These are phyloP conservation scores for Orycteropus afer DNA, from an alignment of 2,113 vertebrate species.

Conservation along the genomic window DNA sequence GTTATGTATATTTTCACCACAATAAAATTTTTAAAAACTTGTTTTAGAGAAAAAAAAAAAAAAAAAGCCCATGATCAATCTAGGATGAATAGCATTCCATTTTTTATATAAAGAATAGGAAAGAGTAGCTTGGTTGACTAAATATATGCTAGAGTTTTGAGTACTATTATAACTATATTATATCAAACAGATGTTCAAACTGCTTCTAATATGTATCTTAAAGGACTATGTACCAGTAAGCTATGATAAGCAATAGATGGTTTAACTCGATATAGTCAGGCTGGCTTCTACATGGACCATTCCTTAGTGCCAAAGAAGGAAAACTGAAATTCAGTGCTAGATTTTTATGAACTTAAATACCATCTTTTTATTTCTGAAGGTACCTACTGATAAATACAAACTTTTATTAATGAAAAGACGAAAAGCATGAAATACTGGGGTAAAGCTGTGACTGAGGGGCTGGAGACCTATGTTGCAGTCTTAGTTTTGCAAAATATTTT, in stretches of 20 bases:
- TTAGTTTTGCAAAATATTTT: slow-evolving; percentile 9
- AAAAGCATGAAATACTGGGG: neutral
- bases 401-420: neutral
- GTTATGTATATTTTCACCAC: no score
- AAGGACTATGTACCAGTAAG: neutral
- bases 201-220: neutral
- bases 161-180: neutral
- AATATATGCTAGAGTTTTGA: slow-evolving; percentile 9
- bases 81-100: slow-evolving; percentile 18
- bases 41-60: no score
- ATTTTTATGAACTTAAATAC: slow-evolving; percentile 47
- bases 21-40: no score
- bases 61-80: slow-evolving; percentile 6
- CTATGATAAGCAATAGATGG: neutral
- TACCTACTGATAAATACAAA: slow-evolving; percentile 41
- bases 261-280: neutral
- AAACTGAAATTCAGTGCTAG: neutral
- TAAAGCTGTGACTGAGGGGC: neutral
- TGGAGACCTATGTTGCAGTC: slow-evolving; percentile 12
- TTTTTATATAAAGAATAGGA: slow-evolving; percentile 20
- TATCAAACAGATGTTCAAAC: slow-evolving; percentile 22
- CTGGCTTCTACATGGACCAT: neutral
- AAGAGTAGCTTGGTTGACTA: neutral
- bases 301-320: neutral
- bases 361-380: neutral